Percentiles rank a stretch among this genome's conserved stretches.
phyloP scores from a whole-genome alignment of 2,888 invertebrate genomes.

The Deilephila porcellus region DNA sequence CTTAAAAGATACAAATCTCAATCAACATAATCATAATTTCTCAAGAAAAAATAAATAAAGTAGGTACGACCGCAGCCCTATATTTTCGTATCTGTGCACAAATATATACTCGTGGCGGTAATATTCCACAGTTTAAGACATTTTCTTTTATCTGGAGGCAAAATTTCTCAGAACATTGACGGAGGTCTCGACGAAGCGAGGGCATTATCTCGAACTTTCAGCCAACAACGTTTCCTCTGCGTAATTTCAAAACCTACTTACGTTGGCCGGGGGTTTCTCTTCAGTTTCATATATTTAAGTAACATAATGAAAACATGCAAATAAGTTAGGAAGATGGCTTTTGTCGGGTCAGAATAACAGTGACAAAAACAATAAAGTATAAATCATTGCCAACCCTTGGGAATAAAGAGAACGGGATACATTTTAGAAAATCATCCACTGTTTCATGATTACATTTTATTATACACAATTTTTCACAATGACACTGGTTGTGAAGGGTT shows the following conservation, averaged over 20 bases:
- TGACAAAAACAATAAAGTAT: no score
- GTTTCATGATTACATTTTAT: no score
- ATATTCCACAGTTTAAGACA: constrained; percentile 61
- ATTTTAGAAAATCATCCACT: no score
- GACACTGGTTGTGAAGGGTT: no score
- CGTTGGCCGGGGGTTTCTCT: neutral
- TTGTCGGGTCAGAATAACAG: no score
- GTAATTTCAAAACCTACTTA: constrained; percentile 53
- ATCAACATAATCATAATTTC: no score
- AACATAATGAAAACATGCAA: no score
- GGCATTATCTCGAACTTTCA: constrained; percentile 68
- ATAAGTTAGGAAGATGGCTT: no score
- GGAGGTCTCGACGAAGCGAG: constrained; percentile 54
- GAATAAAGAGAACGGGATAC: no score
- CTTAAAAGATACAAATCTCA: no score
- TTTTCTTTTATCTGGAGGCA: constrained; percentile 69
- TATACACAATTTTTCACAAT: no score
- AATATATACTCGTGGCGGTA: constrained; percentile 33
- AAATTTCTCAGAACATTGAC: constrained; percentile 67
- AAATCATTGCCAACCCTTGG: no score
- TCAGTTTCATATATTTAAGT: neutral
- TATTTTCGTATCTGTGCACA: neutral
- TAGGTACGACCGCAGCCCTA: neutral
- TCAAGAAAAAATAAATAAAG: neutral
- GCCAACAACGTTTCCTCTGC: constrained; percentile 53